These are phyloP conservation scores for Thermophis baileyi DNA, from an alignment of 2,113 vertebrate genomes.

Conservation along the genomic window DNA sequence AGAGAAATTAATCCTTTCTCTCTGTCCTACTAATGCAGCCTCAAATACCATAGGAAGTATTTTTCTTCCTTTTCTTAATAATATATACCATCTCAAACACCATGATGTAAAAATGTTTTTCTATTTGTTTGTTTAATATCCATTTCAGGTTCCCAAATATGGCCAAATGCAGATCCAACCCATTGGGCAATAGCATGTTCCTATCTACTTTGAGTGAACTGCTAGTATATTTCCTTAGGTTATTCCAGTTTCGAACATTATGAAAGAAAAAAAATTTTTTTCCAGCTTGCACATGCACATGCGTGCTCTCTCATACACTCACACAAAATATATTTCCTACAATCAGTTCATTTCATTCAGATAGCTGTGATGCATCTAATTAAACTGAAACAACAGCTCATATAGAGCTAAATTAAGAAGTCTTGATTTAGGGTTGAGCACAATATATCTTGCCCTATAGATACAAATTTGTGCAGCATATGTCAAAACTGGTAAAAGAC, in stretches of 20 bases:
- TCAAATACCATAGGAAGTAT: not conserved
- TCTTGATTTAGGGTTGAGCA: not conserved
- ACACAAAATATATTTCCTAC: not conserved
- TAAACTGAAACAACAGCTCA: not conserved
- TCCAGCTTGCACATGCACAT: not conserved
- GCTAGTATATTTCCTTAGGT: not conserved
- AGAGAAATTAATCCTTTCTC: not conserved
- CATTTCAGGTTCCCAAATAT: not conserved
- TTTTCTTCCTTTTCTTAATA: not conserved
- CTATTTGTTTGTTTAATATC: not conserved
- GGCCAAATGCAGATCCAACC: not conserved
- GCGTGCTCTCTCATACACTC: too few species aligned
- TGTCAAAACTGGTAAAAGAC: not conserved
- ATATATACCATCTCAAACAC: not conserved
- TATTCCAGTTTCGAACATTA: not conserved
- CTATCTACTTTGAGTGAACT: not conserved
- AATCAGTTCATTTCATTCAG: not conserved
- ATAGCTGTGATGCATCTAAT: not conserved
- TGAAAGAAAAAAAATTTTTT: not conserved
- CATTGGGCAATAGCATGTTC: not conserved
- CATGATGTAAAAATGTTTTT: not conserved
- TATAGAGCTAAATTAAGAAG: not conserved
- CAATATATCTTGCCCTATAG: not conserved
- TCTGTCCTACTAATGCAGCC: not conserved
- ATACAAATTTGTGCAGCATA: too few species aligned